Base-by-base conservation (phyloP, 2,113 vertebrate species). In the Oncorhynchus mykiss region DNA sequence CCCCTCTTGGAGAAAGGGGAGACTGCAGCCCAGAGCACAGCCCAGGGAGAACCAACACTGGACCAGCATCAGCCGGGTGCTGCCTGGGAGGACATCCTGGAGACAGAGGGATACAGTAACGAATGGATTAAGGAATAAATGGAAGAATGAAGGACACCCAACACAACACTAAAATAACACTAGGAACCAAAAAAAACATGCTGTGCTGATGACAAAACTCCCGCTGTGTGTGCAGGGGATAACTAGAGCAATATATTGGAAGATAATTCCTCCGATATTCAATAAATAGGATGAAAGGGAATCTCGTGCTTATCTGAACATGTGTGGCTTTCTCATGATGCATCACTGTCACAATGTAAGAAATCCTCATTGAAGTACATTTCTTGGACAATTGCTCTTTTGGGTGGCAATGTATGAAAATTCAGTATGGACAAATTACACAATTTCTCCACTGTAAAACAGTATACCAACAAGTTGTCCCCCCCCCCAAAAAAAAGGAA, bases 21-120 rank as follows among this genome's bases (percentile, higher is more conserved):
- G 91, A 83, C 88, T 77, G 6, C 94, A 95, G 73, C 87, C 93
- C 81, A 97, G 71, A 1, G 94, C 91, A 1, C 96, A 98, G 75
- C 96, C 95, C 91, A 97, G 86, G 0, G 96, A 95, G 81, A 91
- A 97, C 84, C 97, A 96, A 86, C 96, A 90, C 80, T 90, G 91
- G 66, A 95, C 85, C 76, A 96, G 81, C 84, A 90, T 91, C 24
- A 95, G 87, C 75, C 86, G 83, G 5, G 72, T 31, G 65, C 89
- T 91, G 73, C 78, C 84, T 24, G 81, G 80, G 14, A 6, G 24
- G 6, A 34, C 27, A 54, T 83, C 86, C 92, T 92, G 74, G 16
- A 16, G 22, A 18, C 20, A 84, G 3, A 60, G 2, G 57, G 14
- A 62, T 62, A 54, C 45, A 69, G 3, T 22, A 25, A 27, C 78